Evolutionary conservation across 2,888 invertebrate species (phyloP), one percentile per base, ranked within the genome.

Genomic region (Drosophila limbata): DNA sequence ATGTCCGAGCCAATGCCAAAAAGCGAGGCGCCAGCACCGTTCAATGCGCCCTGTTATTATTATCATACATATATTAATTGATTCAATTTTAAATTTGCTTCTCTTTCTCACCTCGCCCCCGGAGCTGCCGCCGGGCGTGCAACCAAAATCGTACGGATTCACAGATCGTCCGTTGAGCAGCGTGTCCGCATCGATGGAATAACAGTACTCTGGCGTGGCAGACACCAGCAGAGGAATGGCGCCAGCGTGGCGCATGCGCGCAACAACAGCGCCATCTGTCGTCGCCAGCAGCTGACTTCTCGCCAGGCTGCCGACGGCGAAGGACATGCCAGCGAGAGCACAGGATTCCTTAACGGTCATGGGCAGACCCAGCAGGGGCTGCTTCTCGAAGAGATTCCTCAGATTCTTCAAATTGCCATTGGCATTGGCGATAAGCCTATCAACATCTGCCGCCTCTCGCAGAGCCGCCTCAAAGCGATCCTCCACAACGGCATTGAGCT

Each of bases 111-210:
- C 97, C 94, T 97, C 97, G 10, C 96, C 97, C 37, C 98, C 98
- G 1, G 97, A 97, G 33, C 98, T 98, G 4, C 98, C 98, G 0
- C 98, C 98, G 0, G 95, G 93, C 0, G 95, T 96, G 79, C 95
- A 94, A 0, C 94, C 94, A 1, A 95, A 93, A 88, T 97, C 95
- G 91, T 97, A 97, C 0, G 98, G 97, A 93, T 98, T 98, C 75
- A 94, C 94, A 0, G 97, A 96, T 40, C 95, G 93, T 0, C 98
- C 98, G 39, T 95, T 95, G 1, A 97, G 93, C 55, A 95, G 94
- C 91, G 97, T 98, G 55, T 94, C 94, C 9, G 96, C 96, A 93
- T 98, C 98, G 95, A 96, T 97, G 91, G 97, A 97, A 90, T 97
- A 94, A 85, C 98, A 98, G 71, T 97, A 94, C 90, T 98, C 98